Percentiles rank a stretch among this genome's conserved stretches.
These are phyloP conservation scores for Callithrix jacchus DNA, from an alignment of 2,113 vertebrate genomes.

Conservation along the genomic window DNA sequence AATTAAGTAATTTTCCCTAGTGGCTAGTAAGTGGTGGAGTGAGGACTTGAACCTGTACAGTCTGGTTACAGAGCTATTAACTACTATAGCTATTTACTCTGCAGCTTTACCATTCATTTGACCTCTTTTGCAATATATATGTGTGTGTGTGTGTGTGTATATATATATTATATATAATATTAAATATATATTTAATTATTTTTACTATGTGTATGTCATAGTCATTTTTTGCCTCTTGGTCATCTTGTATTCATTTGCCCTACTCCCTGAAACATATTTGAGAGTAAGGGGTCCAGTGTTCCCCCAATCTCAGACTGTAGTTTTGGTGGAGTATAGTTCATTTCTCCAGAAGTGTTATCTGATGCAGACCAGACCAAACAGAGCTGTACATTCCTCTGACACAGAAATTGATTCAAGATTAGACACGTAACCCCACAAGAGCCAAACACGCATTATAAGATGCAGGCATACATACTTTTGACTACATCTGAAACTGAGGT, in stretches of 20 bases:
- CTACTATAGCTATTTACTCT: not conserved
- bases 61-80: not conserved
- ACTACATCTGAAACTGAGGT: not conserved
- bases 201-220: not conserved
- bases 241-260: not conserved
- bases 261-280: not conserved
- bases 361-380: not conserved
- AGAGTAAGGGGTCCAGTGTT: not conserved
- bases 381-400: not conserved
- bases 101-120: not conserved
- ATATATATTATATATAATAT: too few relatives aligned
- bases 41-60: not conserved
- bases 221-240: not conserved
- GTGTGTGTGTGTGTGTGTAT: too few relatives aligned
- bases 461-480: not conserved
- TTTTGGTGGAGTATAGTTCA: not conserved
- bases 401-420: not conserved
- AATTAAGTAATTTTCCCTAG: not conserved
- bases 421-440: not conserved
- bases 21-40: not conserved
- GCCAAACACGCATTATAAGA: not conserved
- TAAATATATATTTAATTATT: not conserved
- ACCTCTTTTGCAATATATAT: not conserved
- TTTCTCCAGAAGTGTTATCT: not conserved
- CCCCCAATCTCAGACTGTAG: not conserved